phyloP scores from a whole-genome alignment of 2,797 vertebrate genomes.

The Pipistrellus pygmaeus region DNA sequence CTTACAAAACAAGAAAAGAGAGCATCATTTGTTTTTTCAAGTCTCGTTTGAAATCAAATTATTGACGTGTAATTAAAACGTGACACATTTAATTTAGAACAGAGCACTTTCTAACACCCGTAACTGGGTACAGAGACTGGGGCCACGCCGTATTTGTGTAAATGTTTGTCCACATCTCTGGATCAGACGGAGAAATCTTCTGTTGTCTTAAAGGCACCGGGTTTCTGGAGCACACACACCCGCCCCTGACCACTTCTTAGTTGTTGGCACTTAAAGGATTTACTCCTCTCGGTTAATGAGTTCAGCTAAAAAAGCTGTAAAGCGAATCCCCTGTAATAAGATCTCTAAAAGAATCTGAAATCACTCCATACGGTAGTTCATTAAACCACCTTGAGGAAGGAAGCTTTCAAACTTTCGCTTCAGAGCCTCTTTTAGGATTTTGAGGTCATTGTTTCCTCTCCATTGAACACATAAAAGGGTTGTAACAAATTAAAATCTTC shows the following conservation, averaged over 20 bases:
- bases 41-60: constrained; percentile 7
- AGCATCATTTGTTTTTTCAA: neutral
- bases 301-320: constrained; percentile 30
- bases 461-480: neutral
- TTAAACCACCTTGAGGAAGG: neutral
- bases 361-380: neutral
- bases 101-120: neutral
- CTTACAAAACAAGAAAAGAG: neutral
- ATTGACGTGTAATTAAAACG: constrained; percentile 27
- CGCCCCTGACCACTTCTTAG: neutral
- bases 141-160: neutral
- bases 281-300: constrained; percentile 10
- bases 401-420: neutral
- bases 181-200: neutral
- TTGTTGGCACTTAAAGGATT: constrained; percentile 35
- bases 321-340: constrained; percentile 18
- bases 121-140: neutral
- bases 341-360: neutral
- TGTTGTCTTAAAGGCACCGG: neutral
- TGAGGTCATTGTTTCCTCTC: neutral
- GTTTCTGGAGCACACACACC: accelerated
- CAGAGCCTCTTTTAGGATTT: neutral
- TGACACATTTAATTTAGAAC: constrained; percentile 22
- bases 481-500: neutral
- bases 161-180: neutral